Conservation (phyloP, 1,140 invertebrate species). For the Drosophila pectinifera region DNA sequence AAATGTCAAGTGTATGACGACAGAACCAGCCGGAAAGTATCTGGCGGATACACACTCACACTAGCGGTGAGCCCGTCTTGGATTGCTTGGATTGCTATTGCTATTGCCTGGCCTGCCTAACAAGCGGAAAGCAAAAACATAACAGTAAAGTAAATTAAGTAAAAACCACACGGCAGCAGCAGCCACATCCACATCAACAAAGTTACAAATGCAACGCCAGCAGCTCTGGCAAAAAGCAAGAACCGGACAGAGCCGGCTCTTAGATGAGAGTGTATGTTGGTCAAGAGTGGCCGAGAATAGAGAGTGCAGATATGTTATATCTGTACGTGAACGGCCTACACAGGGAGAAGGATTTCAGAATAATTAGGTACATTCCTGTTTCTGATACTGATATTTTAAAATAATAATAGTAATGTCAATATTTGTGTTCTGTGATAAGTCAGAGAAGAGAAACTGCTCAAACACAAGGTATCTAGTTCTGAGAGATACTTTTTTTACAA, state of each 20-base stretch:
- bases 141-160: conserved; percentile 82
- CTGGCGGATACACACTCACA: conserved; percentile 55
- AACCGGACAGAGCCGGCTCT: conserved; percentile 61
- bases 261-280: conserved; percentile 70
- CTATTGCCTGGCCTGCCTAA: conserved; percentile 57
- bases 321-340: neutral
- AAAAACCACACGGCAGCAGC: conserved; percentile 63
- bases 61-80: conserved; percentile 39
- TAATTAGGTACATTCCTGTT: neutral
- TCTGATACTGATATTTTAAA: no score
- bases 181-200: conserved; percentile 24
- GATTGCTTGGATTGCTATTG: conserved; percentile 25
- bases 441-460: no score
- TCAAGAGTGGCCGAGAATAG: conserved; percentile 70
- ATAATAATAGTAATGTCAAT: no score
- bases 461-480: no score
- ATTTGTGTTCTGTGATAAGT: no score
- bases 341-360: neutral
- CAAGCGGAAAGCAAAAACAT: conserved; percentile 79
- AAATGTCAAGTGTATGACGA: conserved; percentile 66
- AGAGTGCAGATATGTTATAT: conserved; percentile 26
- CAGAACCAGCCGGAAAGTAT: conserved; percentile 65
- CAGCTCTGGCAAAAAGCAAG: conserved; percentile 43
- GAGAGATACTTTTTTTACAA: no score
- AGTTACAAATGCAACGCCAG: conserved; percentile 55